Evolutionary conservation across 2,888 invertebrate genomes (phyloP).

Genomic region (Torymus texanus): DNA sequence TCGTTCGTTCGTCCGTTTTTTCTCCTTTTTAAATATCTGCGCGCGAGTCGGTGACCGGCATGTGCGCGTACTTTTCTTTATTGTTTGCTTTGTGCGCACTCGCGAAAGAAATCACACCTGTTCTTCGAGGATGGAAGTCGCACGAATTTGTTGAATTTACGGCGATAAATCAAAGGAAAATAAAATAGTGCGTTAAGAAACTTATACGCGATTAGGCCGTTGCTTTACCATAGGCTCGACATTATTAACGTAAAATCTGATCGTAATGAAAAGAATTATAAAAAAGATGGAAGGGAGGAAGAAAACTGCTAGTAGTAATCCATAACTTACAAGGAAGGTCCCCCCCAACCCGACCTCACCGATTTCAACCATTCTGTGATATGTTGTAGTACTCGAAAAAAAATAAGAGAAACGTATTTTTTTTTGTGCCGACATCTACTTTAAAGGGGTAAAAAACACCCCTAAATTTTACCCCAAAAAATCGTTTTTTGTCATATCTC

Average conservation of each 20-base stretch:
- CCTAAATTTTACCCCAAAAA: no score
- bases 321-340: no score
- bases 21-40: conserved; percentile 24
- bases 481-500: no score
- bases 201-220: conserved; percentile 1
- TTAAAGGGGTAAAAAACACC: no score
- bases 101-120: conserved; percentile 1
- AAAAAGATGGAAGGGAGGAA: no score
- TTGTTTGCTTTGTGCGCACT: not conserved
- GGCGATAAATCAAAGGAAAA: conserved; percentile 13
- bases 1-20: not conserved
- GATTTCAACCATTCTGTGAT: no score
- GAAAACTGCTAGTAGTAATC: no score
- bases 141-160: not conserved
- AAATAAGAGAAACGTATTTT: no score
- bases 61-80: not conserved
- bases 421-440: no score
- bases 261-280: not conserved
- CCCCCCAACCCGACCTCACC: no score
- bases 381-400: no score
- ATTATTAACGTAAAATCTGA: conserved; percentile 42
- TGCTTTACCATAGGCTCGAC: conserved; percentile 10
- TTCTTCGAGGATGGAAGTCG: not conserved
- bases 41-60: conserved; percentile 6
- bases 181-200: not conserved